Conservation (phyloP, 2,113 vertebrate species). For the Excalfactoria chinensis region DNA sequence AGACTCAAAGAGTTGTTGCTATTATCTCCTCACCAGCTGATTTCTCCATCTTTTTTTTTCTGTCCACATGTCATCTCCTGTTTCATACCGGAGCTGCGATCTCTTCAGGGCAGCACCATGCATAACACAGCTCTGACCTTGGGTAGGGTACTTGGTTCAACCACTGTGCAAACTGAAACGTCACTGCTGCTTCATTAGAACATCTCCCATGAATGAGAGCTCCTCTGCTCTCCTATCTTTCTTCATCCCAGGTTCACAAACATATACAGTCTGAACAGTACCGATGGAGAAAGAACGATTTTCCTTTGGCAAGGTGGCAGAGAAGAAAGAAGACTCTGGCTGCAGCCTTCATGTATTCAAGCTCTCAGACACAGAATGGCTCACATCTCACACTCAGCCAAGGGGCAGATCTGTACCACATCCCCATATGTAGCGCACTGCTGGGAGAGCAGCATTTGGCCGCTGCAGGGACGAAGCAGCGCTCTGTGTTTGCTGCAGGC, state of each 20-base stretch:
- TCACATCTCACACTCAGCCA: rapidly evolving
- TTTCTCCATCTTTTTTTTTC: background rate
- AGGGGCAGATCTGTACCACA: rapidly evolving
- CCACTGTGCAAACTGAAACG: background rate
- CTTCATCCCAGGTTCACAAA: background rate
- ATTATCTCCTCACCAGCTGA: background rate
- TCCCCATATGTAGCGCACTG: background rate
- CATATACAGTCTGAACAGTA: background rate
- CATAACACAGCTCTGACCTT: background rate
- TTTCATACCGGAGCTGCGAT: background rate
- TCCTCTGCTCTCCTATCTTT: background rate
- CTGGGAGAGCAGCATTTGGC: background rate
- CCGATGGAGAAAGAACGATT: background rate
- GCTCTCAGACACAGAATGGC: rapidly evolving
- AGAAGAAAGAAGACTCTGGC: background rate
- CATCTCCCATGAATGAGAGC: background rate
- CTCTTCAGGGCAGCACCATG: background rate
- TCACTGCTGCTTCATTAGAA: background rate
- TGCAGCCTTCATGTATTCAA: background rate
- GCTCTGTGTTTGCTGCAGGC: rapidly evolving
- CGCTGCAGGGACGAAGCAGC: rapidly evolving
- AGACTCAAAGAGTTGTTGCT: background rate
- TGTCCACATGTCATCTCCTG: background rate
- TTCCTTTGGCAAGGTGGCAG: background rate
- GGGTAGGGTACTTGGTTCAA: background rate